phyloP scores from a whole-genome alignment of 2,888 invertebrate species.

The Nebria salina region DNA sequence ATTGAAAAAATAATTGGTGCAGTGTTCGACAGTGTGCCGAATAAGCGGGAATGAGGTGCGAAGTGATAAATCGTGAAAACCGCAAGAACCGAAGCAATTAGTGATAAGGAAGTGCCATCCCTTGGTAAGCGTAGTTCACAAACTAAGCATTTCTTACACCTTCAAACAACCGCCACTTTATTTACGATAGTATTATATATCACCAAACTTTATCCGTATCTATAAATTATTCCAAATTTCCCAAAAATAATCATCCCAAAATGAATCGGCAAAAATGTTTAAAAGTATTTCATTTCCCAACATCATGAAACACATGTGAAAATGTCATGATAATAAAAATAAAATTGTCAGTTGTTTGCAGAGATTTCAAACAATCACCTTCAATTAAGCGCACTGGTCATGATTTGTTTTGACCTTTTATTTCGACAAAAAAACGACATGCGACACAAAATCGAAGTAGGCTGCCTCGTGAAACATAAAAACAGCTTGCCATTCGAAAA shows the following conservation, averaged over 20 bases:
- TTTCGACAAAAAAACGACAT: slow-evolving; percentile 23
- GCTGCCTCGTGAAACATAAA: neutral
- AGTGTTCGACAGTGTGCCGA: slow-evolving; percentile 17
- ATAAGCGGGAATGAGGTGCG: slow-evolving; percentile 18
- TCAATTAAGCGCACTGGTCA: slow-evolving; percentile 34
- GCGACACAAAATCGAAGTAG: slow-evolving; percentile 18
- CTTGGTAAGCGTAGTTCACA: slow-evolving; percentile 10
- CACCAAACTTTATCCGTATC: neutral
- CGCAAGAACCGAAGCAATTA: slow-evolving; percentile 30
- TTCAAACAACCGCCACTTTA: neutral
- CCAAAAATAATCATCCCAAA: too few relatives aligned
- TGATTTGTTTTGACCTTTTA: slow-evolving; percentile 11
- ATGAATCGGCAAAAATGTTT: neutral
- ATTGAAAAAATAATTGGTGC: slow-evolving; percentile 1
- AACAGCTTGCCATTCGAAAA: neutral
- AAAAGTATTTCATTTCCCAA: too few relatives aligned
- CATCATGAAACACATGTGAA: neutral
- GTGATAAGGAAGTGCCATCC: slow-evolving; percentile 15
- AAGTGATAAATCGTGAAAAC: slow-evolving; percentile 30
- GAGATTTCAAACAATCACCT: slow-evolving; percentile 41
- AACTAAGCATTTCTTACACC: slow-evolving; percentile 26
- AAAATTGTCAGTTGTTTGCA: slow-evolving; percentile 21
- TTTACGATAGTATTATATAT: neutral
- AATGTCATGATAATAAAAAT: slow-evolving; percentile 5
- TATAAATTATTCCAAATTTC: too few relatives aligned